Evolutionary conservation across 2,888 invertebrate genomes (phyloP).

Genomic region (Zygaena filipendulae): DNA sequence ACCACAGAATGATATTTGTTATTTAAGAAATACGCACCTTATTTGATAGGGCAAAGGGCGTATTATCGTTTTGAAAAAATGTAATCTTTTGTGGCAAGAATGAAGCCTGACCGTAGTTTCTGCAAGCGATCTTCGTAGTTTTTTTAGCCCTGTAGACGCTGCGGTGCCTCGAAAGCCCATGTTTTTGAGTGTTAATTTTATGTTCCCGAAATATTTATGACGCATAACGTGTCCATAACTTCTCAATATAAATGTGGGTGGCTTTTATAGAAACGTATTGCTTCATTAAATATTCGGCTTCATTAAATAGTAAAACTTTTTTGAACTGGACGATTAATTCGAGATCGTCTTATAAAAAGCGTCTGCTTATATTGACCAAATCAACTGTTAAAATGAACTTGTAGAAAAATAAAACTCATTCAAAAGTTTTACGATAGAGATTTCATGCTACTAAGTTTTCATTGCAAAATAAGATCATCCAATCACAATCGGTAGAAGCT

Average conservation of each 20-base stretch:
- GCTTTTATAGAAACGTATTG: conserved; percentile 53
- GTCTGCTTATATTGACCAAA: too few species aligned
- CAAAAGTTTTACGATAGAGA: too few species aligned
- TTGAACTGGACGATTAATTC: not conserved
- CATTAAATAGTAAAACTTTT: too few species aligned
- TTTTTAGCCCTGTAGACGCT: conserved; percentile 56
- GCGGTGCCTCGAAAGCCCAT: conserved; percentile 64
- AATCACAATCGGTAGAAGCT: conserved; percentile 44
- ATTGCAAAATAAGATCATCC: conserved; percentile 45
- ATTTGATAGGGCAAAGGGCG: too few species aligned
- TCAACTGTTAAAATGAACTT: too few species aligned
- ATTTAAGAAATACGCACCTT: too few species aligned
- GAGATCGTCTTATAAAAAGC: too few species aligned
- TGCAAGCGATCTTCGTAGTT: conserved; percentile 57
- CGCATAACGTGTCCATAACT: conserved; percentile 62
- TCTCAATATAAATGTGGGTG: conserved; percentile 65
- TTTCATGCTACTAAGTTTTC: too few species aligned
- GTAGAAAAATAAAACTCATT: too few species aligned
- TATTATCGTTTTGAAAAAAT: conserved; percentile 12
- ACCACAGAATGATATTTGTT: too few species aligned
- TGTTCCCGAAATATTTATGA: conserved; percentile 68
- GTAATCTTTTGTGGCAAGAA: conserved; percentile 27
- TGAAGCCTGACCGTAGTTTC: conserved; percentile 44
- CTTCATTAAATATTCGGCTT: conserved; percentile 58
- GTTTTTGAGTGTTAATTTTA: conserved; percentile 68